Evolutionary conservation across 2,113 vertebrate species (phyloP), one percentile per base, ranked within the genome.

Genomic region (Mirounga angustirostris): DNA sequence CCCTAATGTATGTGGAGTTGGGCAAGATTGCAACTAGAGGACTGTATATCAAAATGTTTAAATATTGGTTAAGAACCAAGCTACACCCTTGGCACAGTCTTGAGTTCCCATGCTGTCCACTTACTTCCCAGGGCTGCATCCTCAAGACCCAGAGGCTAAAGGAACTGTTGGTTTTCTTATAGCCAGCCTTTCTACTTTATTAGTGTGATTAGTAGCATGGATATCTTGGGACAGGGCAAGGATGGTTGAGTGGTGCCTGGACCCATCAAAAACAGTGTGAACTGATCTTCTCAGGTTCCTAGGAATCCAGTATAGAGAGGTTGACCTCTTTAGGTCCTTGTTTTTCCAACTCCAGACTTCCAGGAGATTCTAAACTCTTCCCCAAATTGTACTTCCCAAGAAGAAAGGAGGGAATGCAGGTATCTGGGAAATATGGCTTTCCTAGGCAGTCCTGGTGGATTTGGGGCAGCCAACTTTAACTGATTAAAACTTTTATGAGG

Each of bases 61-160:
- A 92, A 61, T 94, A 74, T 69, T 94, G 82, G 22, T 91, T 96
- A 26, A 59, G 79, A 67, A 26, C 88, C 26, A 96, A 52, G 63
- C 8, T 69, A 30, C 6, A 7, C 84, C 52, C 4, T 92, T 94
- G 40, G 13, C 9, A 14, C 21, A 71, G 12, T 30, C 21, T 36
- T 63, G 30, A 46, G 10, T 79, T 82, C 28, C 7, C 26, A 7
- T 16, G 5, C 33, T 91, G 28, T 16, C 76, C 9, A 19, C 18
- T 79, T 21, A 11, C 22, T 85, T 94, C 59, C 43, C 15, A 84
- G 63, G 22, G 11, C 26, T 94, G 11, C 13, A 33, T 36, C 43
- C 19, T 80, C 12, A 89, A 95, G 50, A 76, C 16, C 12, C 30
- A 58, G 80, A 67, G 30, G 65, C 71, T 88, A 40, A 89, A 85